Evolutionary conservation across 92 coral and sea anemone species (phyloP).

Genomic region (Epizoanthus rinbou): DNA sequence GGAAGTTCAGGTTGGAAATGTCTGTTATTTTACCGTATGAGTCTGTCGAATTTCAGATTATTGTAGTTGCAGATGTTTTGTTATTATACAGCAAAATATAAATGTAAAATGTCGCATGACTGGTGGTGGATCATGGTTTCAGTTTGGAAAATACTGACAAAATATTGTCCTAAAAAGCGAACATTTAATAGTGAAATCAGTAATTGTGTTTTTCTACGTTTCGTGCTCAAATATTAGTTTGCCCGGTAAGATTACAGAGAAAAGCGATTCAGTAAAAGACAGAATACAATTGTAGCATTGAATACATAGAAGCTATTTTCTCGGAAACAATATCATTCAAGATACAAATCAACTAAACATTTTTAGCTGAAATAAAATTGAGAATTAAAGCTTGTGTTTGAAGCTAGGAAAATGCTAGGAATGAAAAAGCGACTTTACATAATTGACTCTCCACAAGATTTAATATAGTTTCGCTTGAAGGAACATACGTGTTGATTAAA

Average conservation of each 20-base stretch:
- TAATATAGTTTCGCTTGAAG: not conserved
- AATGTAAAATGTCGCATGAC: constrained; percentile 13
- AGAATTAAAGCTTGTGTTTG: not conserved
- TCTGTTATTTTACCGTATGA: not conserved
- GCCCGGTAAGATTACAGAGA: too few relatives aligned
- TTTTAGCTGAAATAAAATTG: not conserved
- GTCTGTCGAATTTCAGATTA: not conserved
- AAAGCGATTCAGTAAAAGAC: not conserved
- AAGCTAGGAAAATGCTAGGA: not conserved
- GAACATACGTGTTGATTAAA: not conserved
- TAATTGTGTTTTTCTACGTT: too few relatives aligned
- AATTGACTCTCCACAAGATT: not conserved
- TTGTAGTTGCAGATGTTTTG: constrained; percentile 17
- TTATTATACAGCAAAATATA: constrained; percentile 8
- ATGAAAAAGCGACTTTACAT: not conserved
- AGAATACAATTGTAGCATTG: not conserved
- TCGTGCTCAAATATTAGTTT: too few relatives aligned
- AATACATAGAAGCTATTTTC: not conserved
- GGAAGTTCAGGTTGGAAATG: constrained; percentile 68
- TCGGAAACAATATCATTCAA: not conserved
- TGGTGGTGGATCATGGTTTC: not conserved
- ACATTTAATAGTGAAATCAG: too few relatives aligned
- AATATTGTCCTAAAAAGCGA: not conserved
- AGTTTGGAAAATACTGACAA: not conserved
- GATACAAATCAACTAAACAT: not conserved